phyloP scores from a whole-genome alignment of 2,797 vertebrate genomes.

The Natrix natrix region DNA sequence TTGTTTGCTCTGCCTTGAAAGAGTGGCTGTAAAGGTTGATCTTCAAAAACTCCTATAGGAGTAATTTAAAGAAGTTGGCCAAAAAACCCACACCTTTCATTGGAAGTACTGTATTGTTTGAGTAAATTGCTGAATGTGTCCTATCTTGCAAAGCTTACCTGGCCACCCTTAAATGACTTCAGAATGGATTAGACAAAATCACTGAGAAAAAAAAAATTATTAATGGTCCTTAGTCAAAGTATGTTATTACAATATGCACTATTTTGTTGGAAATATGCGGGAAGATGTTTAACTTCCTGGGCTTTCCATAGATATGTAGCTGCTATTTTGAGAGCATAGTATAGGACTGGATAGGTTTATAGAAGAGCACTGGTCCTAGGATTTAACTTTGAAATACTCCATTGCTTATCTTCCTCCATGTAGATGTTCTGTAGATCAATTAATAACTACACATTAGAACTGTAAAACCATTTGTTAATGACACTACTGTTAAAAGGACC shows the following conservation, averaged over 20 bases:
- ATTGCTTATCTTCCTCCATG: not conserved
- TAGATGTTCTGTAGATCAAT: not conserved
- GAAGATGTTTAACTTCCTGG: not conserved
- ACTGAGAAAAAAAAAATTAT: not conserved
- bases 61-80: not conserved
- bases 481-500: not conserved
- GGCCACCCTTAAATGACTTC: not conserved
- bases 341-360: not conserved
- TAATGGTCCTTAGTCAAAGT: not conserved
- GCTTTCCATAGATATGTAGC: not conserved
- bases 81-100: not conserved
- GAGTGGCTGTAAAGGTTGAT: not conserved
- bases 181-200: not conserved
- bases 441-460: not conserved
- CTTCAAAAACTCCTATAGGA: not conserved
- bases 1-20: not conserved
- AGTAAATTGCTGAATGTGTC: not conserved
- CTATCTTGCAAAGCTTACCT: not conserved
- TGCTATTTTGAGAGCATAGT: not conserved
- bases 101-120: not conserved
- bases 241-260: not conserved
- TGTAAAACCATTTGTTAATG: not conserved
- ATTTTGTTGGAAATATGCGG: not conserved
- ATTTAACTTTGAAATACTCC: not conserved
- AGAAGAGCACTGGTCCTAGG: not conserved